phyloP scores from a whole-genome alignment of 2,888 invertebrate species.

The Leucoptera coffeella region DNA sequence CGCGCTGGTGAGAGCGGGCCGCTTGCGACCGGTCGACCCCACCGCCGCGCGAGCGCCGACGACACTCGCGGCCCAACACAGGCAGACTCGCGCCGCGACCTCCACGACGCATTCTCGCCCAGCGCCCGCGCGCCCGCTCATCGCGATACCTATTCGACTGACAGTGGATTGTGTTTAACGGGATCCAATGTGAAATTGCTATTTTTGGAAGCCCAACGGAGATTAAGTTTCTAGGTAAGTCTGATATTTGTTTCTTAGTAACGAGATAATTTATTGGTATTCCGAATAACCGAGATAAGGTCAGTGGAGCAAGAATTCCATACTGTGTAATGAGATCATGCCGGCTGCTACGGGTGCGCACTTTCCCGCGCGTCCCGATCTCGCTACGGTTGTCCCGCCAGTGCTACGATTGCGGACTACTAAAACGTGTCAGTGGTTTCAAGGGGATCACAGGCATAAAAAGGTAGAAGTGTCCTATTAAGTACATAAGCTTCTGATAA shows the following conservation, averaged over 20 bases:
- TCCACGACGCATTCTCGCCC: conserved; percentile 2
- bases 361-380: conserved; percentile 10
- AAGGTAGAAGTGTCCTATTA: too few relatives aligned
- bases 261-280: too few relatives aligned
- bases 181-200: too few relatives aligned
- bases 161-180: too few relatives aligned
- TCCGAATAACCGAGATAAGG: too few relatives aligned
- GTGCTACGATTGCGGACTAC: conserved; percentile 1
- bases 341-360: conserved; percentile 10
- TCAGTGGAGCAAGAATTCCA: conserved; percentile 9
- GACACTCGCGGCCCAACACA: conserved; percentile 1
- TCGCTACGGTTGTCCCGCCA: not conserved
- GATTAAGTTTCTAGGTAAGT: too few relatives aligned
- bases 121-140: conserved; percentile 3
- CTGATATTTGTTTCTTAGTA: too few relatives aligned
- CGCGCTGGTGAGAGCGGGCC: conserved; percentile 42
- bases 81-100: conserved; percentile 9
- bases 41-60: conserved; percentile 12
- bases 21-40: conserved; percentile 51
- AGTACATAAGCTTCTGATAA: too few relatives aligned
- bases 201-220: too few relatives aligned
- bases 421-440: too few relatives aligned
- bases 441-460: too few relatives aligned
- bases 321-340: conserved; percentile 28
- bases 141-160: not conserved